Conservation (phyloP, 2,888 invertebrate species). For the Nephrotoma appendiculata region DNA sequence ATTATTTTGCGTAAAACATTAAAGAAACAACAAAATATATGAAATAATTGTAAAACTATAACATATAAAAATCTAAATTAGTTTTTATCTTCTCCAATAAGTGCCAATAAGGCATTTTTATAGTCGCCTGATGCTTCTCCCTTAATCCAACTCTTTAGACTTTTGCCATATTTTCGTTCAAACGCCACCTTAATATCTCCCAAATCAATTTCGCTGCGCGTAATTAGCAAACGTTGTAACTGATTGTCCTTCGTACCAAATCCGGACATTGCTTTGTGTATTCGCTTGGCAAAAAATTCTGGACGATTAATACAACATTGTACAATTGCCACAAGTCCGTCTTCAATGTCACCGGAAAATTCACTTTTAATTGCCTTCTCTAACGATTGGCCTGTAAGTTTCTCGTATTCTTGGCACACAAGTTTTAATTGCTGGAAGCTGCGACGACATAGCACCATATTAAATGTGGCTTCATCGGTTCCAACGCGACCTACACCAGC, state of each 20-base stretch:
- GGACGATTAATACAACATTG: slow-evolving; percentile 66
- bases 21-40: background rate
- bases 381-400: slow-evolving; percentile 62
- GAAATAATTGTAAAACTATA: background rate
- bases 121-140: slow-evolving; percentile 78
- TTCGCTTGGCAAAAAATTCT: slow-evolving; percentile 70
- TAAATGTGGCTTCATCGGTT: slow-evolving; percentile 78
- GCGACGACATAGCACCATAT: slow-evolving; percentile 67
- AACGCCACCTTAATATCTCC: slow-evolving; percentile 71
- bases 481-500: slow-evolving; percentile 57
- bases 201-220: slow-evolving; percentile 73
- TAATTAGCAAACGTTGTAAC: slow-evolving; percentile 70
- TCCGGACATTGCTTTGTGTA: slow-evolving; percentile 81
- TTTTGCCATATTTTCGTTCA: slow-evolving; percentile 55
- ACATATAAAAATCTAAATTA: background rate
- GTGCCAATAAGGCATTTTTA: slow-evolving; percentile 64
- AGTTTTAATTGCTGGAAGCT: slow-evolving; percentile 45
- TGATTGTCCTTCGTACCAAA: slow-evolving; percentile 77
- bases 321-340: slow-evolving; percentile 67
- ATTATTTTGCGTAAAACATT: background rate
- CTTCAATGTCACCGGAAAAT: slow-evolving; percentile 67
- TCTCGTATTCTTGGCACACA: slow-evolving; percentile 39
- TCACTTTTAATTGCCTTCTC: slow-evolving; percentile 68
- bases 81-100: slow-evolving; percentile 36
- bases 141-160: slow-evolving; percentile 65